Conservation (phyloP, 2,797 vertebrate genomes). For the Loris lydekkerianus region DNA sequence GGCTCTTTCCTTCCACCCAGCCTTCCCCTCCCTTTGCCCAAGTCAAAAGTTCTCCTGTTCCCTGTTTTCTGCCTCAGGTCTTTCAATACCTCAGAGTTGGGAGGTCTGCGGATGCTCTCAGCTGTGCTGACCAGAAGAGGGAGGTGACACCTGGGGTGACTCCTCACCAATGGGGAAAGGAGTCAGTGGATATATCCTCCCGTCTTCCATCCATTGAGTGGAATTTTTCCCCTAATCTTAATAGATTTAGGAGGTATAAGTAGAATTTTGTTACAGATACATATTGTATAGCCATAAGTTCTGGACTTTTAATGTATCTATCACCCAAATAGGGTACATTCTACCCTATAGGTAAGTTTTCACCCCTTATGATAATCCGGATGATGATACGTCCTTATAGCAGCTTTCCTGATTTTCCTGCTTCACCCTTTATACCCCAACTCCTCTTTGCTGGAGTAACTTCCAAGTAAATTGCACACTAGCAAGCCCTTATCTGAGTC, state of each 20-base stretch:
- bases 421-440: not conserved
- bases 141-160: not conserved
- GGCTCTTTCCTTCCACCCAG: not conserved
- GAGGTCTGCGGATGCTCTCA: not conserved
- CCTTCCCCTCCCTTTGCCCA: not conserved
- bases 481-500: not conserved
- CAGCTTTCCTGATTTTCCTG: not conserved
- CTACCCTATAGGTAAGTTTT: not conserved
- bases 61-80: not conserved
- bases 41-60: not conserved
- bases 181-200: not conserved
- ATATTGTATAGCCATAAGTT: not conserved
- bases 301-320: not conserved
- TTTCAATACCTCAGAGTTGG: not conserved
- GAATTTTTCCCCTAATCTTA: not conserved
- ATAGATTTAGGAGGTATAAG: not conserved
- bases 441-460: not conserved
- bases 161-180: not conserved
- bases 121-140: not conserved
- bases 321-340: not conserved
- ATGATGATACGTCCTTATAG: not conserved
- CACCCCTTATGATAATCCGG: not conserved
- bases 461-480: conserved; percentile 16
- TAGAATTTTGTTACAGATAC: not conserved
- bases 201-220: not conserved